Conservation (phyloP, 2,888 invertebrate species). For the Drepana falcataria region DNA sequence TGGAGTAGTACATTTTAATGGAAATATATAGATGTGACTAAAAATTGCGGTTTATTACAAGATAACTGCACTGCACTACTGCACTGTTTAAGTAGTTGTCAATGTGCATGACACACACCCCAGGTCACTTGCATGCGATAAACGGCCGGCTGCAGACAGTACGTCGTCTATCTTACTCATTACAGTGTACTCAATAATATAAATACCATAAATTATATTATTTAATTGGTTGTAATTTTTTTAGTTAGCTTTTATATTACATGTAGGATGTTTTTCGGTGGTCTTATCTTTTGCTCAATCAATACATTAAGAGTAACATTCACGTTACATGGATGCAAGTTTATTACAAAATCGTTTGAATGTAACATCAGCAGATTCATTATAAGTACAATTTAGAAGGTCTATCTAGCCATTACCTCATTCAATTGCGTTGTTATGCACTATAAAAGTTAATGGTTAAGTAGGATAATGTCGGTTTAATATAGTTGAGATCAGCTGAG, state of each 20-base stretch:
- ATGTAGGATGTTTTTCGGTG: too few species aligned
- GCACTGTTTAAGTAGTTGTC: constrained; percentile 1
- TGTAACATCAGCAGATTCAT: background rate
- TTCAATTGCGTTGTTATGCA: background rate
- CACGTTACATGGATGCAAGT: too few species aligned
- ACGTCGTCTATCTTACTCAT: constrained; percentile 35
- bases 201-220: background rate
- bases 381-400: background rate
- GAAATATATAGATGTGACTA: background rate
- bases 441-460: background rate
- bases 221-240: too few species aligned
- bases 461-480: background rate
- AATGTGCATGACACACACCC: constrained; percentile 8
- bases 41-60: constrained; percentile 1
- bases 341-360: too few species aligned
- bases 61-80: background rate
- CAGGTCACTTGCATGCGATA: constrained; percentile 33
- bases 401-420: background rate
- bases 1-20: background rate
- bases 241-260: too few species aligned
- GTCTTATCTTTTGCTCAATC: too few species aligned
- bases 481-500: background rate
- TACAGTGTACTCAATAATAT: constrained; percentile 4
- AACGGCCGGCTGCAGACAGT: constrained; percentile 39
- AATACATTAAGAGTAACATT: too few species aligned